A percentile compares a stretch with the other conserved stretches of the same genome.
Evolutionary conservation across 1,140 invertebrate species (phyloP).

Genomic region (Paraescarpia echinospica): DNA sequence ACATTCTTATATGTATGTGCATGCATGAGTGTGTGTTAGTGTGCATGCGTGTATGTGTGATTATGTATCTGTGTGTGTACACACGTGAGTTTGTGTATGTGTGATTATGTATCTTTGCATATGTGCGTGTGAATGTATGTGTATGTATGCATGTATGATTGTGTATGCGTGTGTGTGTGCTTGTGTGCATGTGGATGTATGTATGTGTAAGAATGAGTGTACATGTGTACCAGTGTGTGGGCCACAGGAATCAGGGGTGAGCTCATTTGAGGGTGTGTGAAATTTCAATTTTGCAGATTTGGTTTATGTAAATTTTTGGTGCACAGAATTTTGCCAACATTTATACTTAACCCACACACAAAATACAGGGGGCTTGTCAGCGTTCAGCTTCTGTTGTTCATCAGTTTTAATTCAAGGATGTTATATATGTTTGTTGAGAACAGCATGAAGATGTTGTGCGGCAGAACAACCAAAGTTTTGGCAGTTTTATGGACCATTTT

Average conservation of each 20-base stretch:
- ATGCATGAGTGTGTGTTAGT: background rate
- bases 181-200: background rate
- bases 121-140: background rate
- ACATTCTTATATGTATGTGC: background rate
- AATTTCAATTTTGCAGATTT: background rate
- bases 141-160: background rate
- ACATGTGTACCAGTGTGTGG: background rate
- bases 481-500: too few species aligned
- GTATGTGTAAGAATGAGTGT: background rate
- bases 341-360: background rate
- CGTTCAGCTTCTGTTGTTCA: too few species aligned
- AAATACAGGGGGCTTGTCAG: background rate
- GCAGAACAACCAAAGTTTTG: too few species aligned
- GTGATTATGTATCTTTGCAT: background rate
- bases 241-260: background rate
- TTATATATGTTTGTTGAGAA: too few species aligned
- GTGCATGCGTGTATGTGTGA: too few species aligned
- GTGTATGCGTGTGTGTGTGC: background rate
- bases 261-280: too few species aligned
- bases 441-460: too few species aligned
- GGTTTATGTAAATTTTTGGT: background rate
- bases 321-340: background rate
- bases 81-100: background rate
- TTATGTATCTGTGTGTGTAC: too few species aligned
- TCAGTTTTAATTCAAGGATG: too few species aligned